These are phyloP conservation scores for Noctua janthina DNA, from an alignment of 2,888 invertebrate genomes.

Conservation along the genomic window DNA sequence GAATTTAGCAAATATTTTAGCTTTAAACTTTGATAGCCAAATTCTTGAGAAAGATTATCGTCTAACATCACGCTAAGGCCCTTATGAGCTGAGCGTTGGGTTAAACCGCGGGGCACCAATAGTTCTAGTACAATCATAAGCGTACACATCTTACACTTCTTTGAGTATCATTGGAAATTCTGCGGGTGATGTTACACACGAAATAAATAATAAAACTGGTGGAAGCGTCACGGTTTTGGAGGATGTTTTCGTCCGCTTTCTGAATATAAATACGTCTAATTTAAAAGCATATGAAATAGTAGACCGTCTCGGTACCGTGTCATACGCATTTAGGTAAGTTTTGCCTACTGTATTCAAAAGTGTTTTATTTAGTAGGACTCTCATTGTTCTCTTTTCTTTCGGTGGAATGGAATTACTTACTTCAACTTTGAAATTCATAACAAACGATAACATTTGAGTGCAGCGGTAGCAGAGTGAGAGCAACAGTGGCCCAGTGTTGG, in stretches of 20 bases:
- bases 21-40: too few relatives aligned
- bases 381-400: neutral
- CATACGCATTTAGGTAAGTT: constrained; percentile 48
- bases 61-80: neutral
- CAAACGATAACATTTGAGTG: neutral
- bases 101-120: neutral
- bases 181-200: constrained; percentile 65
- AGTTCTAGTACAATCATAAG: constrained; percentile 50
- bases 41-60: too few relatives aligned
- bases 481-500: too few relatives aligned
- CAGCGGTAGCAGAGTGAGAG: too few relatives aligned
- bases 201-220: constrained; percentile 81
- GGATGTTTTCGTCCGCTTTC: constrained; percentile 73
- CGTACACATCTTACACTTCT: constrained; percentile 43
- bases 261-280: constrained; percentile 81
- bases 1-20: too few relatives aligned
- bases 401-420: neutral
- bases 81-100: neutral
- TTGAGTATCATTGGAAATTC: constrained; percentile 74
- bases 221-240: constrained; percentile 70
- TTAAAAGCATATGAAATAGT: constrained; percentile 74
- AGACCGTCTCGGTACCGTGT: constrained; percentile 39
- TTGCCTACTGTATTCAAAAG: constrained; percentile 29
- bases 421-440: neutral
- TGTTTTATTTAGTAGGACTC: constrained; percentile 28